Conservation (phyloP, 2,888 invertebrate species). For the Tipula vernalis region DNA sequence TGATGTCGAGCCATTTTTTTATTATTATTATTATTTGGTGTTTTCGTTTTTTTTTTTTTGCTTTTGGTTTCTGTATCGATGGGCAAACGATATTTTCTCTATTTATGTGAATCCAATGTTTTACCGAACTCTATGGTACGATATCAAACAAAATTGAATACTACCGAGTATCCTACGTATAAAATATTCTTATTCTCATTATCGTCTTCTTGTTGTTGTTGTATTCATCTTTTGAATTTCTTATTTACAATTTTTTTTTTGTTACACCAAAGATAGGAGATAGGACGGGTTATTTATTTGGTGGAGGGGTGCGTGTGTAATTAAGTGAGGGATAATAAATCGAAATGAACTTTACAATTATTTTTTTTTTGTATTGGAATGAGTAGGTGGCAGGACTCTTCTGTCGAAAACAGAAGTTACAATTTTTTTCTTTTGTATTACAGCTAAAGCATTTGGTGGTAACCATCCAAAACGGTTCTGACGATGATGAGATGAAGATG, state of each 20-base stretch:
- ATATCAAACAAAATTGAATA: background rate
- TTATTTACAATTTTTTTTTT: background rate
- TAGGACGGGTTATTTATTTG: background rate
- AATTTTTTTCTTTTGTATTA: background rate
- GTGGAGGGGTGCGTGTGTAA: background rate
- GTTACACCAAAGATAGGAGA: background rate
- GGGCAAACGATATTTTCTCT: background rate
- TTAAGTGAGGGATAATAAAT: slow-evolving; percentile 1
- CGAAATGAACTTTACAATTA: background rate
- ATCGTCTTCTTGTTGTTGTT: background rate
- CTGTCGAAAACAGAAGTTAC: slow-evolving; percentile 8
- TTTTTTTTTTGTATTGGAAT: background rate
- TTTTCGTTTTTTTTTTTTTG: background rate
- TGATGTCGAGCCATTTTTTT: background rate
- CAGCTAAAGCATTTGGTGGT: background rate
- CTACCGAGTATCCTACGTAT: background rate
- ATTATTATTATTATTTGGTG: background rate
- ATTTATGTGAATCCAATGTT: background rate
- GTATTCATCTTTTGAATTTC: background rate
- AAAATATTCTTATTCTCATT: background rate
- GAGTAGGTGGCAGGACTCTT: background rate
- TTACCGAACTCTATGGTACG: background rate
- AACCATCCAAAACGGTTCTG: background rate
- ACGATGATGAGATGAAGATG: background rate
- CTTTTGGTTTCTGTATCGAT: background rate